Conservation (phyloP, 1,140 invertebrate genomes). For the Nixonia krombeini region DNA sequence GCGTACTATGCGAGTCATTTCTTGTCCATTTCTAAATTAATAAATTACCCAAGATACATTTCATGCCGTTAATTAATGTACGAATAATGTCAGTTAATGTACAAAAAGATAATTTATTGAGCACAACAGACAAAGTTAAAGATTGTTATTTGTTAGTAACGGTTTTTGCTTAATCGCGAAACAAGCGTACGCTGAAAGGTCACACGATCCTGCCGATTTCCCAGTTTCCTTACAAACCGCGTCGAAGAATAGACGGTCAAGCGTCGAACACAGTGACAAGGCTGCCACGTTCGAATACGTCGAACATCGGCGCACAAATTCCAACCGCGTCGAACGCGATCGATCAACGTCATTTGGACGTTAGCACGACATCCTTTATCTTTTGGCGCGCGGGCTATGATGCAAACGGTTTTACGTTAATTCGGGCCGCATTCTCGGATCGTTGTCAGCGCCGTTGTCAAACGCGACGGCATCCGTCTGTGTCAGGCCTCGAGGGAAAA, state of each 20-base stretch:
- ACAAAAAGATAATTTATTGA: conserved; percentile 1
- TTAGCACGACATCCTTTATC: conserved; percentile 4
- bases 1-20: too few species aligned
- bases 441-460: background rate
- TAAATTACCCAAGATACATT: too few species aligned
- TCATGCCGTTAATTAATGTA: too few species aligned
- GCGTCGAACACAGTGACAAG: background rate
- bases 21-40: too few species aligned
- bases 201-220: background rate
- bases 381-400: background rate
- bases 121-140: too few species aligned
- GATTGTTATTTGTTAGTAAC: too few species aligned
- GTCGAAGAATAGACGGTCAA: background rate
- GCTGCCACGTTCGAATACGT: too few species aligned
- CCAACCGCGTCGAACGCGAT: background rate
- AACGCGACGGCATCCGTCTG: background rate
- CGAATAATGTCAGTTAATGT: too few species aligned
- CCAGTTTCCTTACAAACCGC: background rate
- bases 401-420: conserved; percentile 1
- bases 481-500: background rate
- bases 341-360: background rate
- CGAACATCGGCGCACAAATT: background rate
- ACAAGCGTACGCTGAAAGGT: background rate
- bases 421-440: background rate
- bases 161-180: too few species aligned